These are phyloP conservation scores for Rhynchonema sp. DNA, from an alignment of 2,888 invertebrate species.

Conservation along the genomic window DNA sequence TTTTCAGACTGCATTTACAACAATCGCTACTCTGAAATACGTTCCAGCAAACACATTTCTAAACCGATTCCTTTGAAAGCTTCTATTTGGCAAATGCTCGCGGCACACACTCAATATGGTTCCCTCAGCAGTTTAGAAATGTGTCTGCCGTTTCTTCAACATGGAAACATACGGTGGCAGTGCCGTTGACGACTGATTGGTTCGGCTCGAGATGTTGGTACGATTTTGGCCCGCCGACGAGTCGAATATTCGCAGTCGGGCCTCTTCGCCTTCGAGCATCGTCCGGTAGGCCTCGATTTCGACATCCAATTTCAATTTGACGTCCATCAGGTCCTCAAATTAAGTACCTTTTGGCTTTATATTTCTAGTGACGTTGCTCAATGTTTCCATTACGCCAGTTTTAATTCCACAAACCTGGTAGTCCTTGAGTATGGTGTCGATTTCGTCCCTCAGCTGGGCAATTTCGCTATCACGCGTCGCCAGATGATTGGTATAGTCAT, in stretches of 20 bases:
- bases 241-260: conserved; percentile 14
- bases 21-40: no score
- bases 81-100: not conserved
- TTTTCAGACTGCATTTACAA: no score
- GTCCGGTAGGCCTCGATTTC: conserved; percentile 73
- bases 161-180: not conserved
- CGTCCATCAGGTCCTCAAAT: conserved; percentile 62
- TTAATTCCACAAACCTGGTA: conserved; percentile 43
- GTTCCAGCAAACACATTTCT: no score
- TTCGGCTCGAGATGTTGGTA: no score
- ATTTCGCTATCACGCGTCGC: conserved; percentile 15
- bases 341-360: not conserved
- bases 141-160: no score
- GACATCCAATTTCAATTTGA: conserved; percentile 79
- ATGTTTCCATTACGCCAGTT: not conserved
- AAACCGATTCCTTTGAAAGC: not conserved
- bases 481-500: not conserved
- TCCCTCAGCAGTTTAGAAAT: no score
- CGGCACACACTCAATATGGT: no score
- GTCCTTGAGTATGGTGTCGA: conserved; percentile 68
- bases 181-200: not conserved
- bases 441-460: conserved; percentile 53
- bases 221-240: not conserved
- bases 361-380: not conserved
- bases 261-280: conserved; percentile 62